Base-by-base conservation (phyloP, 2,888 invertebrate species). In the Chaetogeoica ovagalla region DNA sequence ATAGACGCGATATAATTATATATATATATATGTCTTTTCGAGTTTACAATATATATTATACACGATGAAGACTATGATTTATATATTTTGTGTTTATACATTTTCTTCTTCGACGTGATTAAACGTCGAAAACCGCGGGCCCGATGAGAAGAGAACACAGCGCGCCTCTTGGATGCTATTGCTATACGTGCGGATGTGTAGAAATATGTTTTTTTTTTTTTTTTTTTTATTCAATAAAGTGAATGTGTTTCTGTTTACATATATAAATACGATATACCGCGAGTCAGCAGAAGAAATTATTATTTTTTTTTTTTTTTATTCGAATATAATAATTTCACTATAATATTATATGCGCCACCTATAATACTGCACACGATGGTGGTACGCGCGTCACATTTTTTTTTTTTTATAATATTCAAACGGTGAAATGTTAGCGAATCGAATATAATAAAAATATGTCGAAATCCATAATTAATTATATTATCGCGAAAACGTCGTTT, bases 191-290 rank as follows among this genome's bases (percentile, higher is more conserved):
- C 19, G 43, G 19, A 39, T 39, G 39, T 39, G 39, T 59, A 59
- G 21, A 71, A 59, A 71, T 9, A 43, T 30, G 30, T 30, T 9
- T 43, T 9, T 71, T 71, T n/a, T n/a, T n/a, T n/a, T n/a, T n/a
- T n/a, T n/a, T n/a, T n/a, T n/a, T n/a, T n/a, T n/a, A n/a, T n/a
- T n/a, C n/a, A 39, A 59, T 23, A 23, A 62, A 48, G 62, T 48
- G 72, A 62, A 72, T 72, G 62, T 72, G 7, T 43, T 72, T 62
- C 30, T 43, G 30, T 72, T 72, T 72, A 72, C 59, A 2, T 30
- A 30, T 30, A 30, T 30, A 30, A 2, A 30, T 30, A 30, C 4
- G 4, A 30, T 30, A 30, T 4, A 30, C 1, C 30, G 30, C 30
- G 1, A 2, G 57, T 71, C 21, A 3, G 43, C 43, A 9, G 43